Conservation (phyloP, 2,797 vertebrate species). For the Simalia tracyae region DNA sequence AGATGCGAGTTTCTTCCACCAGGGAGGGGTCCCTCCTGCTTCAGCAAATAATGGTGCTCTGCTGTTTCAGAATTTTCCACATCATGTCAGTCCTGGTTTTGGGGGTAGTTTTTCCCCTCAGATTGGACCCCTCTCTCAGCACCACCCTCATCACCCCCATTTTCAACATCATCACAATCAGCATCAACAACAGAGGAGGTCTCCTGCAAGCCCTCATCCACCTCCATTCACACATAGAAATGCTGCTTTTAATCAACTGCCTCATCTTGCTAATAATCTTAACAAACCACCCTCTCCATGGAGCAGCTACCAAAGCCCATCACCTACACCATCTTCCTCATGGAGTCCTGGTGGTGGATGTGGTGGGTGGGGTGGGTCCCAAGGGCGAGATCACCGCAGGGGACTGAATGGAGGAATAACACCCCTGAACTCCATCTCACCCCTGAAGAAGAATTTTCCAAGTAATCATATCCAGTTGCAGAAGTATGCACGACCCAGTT, state of each 20-base stretch:
- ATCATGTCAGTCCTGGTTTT: slow-evolving; percentile 93
- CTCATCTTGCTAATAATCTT: slow-evolving; percentile 93
- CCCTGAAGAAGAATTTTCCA: slow-evolving; percentile 97
- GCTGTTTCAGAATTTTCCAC: slow-evolving; percentile 98
- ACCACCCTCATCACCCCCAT: slow-evolving; percentile 95
- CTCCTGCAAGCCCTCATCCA: slow-evolving; percentile 92
- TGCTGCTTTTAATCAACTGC: slow-evolving; percentile 94
- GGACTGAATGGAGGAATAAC: slow-evolving; percentile 92
- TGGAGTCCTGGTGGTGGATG: slow-evolving; percentile 94
- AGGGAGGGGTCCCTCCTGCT: slow-evolving; percentile 85
- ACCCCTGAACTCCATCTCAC: slow-evolving; percentile 95
- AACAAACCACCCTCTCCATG: slow-evolving; percentile 96
- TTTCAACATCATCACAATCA: slow-evolving; percentile 96
- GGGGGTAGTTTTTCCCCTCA: slow-evolving; percentile 96
- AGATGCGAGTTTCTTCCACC: slow-evolving; percentile 95
- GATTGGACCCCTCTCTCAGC: slow-evolving; percentile 95
- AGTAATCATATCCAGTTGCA: slow-evolving; percentile 96
- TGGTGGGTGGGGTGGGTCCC: slow-evolving; percentile 93
- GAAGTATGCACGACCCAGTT: slow-evolving; percentile 95
- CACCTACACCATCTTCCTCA: slow-evolving; percentile 92
- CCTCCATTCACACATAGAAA: slow-evolving; percentile 93
- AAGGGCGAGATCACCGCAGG: slow-evolving; percentile 93
- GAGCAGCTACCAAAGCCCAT: slow-evolving; percentile 98
- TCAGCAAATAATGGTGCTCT: slow-evolving; percentile 92
- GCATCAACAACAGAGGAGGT: slow-evolving; percentile 94